Evolutionary conservation across 2,888 invertebrate genomes (phyloP).

Genomic region (Cremastinae sp.): DNA sequence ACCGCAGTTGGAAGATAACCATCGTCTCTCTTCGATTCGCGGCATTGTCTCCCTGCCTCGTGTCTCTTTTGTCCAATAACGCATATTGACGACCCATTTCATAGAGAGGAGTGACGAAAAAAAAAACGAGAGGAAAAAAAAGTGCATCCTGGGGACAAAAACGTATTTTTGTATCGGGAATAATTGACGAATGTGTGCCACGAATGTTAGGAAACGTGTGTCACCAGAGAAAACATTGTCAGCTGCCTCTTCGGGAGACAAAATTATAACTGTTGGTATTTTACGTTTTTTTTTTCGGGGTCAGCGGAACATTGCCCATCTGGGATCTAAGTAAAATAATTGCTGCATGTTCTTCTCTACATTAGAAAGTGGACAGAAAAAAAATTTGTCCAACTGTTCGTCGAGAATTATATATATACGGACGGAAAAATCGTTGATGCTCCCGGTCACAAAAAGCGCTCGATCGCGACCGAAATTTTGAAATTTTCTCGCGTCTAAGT

Average conservation of each 20-base stretch:
- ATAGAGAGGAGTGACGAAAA: background rate
- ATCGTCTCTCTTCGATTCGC: constrained; percentile 24
- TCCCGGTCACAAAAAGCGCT: no score
- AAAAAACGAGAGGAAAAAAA: constrained; percentile 9
- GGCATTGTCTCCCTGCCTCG: constrained; percentile 33
- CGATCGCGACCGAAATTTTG: no score
- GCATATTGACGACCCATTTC: constrained; percentile 23
- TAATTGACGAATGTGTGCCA: constrained; percentile 9
- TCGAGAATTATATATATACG: no score
- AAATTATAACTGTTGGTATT: constrained; percentile 20
- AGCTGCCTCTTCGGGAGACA: background rate
- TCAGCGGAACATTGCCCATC: background rate
- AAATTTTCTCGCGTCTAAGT: no score
- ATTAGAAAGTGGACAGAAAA: no score
- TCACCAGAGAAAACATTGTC: constrained; percentile 30
- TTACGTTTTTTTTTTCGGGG: background rate
- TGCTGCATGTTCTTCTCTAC: background rate
- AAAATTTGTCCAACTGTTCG: no score
- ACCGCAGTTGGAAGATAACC: constrained; percentile 42
- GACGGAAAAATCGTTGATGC: no score
- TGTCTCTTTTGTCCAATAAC: constrained; percentile 30
- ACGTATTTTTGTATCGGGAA: constrained; percentile 23
- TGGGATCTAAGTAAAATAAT: constrained; percentile 4
- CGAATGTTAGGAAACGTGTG: background rate
- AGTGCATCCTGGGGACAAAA: constrained; percentile 18